phyloP scores from a whole-genome alignment of 2,797 vertebrate species.

The Gymnocypris eckloni region DNA sequence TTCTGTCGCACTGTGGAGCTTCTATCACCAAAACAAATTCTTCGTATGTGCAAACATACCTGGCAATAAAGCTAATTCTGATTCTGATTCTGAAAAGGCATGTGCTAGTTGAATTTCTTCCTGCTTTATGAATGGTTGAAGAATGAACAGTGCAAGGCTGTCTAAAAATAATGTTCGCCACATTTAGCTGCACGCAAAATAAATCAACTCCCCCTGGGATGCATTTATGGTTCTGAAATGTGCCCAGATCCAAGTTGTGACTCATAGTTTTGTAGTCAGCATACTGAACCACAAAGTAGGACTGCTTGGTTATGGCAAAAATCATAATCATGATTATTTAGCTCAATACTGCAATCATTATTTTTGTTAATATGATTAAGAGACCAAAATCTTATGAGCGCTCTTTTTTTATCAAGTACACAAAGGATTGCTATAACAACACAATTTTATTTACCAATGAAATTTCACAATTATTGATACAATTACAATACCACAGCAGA shows the following conservation, averaged over 20 bases:
- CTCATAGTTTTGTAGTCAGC: constrained; percentile 12
- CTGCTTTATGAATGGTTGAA: constrained; percentile 15
- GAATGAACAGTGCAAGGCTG: constrained; percentile 24
- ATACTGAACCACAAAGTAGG: background rate
- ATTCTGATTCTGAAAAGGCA: background rate
- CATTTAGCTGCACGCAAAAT: constrained; percentile 28
- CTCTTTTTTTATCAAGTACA: background rate
- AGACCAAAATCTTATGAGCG: background rate
- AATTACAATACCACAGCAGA: background rate
- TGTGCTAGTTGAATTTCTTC: constrained; percentile 12
- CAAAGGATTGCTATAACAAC: background rate
- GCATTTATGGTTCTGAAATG: constrained; percentile 26
- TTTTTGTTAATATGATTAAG: background rate
- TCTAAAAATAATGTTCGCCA: constrained; percentile 17
- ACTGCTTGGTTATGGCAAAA: background rate
- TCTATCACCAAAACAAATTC: too few species aligned
- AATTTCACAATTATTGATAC: background rate
- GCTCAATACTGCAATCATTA: background rate
- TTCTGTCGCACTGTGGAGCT: too few species aligned
- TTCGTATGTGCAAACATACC: too few species aligned
- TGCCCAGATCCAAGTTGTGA: constrained; percentile 11
- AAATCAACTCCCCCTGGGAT: background rate
- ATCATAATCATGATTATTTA: background rate
- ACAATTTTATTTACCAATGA: background rate
- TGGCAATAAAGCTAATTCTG: too few species aligned